A percentile compares a stretch with the other conserved stretches of the same genome.
Conservation (phyloP, 2,888 invertebrate species). For the Amaurobius ferox region DNA sequence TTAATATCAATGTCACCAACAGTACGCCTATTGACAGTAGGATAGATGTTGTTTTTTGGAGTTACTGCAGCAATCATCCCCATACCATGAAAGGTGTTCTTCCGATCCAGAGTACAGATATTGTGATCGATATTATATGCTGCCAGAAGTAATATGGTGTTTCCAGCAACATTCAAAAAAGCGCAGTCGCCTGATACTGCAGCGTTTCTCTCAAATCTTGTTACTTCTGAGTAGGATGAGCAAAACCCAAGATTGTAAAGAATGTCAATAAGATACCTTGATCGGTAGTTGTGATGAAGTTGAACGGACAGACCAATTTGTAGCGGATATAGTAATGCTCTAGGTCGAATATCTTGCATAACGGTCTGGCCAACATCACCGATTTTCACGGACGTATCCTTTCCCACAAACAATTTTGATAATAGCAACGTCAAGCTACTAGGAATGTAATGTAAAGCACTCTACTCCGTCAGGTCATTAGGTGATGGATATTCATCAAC, state of each 20-base stretch:
- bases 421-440: neutral
- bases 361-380: slow-evolving; percentile 13
- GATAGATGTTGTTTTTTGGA: neutral
- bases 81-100: slow-evolving; percentile 74
- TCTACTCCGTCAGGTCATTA: neutral
- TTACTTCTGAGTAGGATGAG: slow-evolving; percentile 70
- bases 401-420: neutral
- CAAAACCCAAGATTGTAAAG: slow-evolving; percentile 73
- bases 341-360: slow-evolving; percentile 3
- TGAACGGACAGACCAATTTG: slow-evolving; percentile 15
- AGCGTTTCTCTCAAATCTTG: slow-evolving; percentile 67
- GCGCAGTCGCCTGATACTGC: slow-evolving; percentile 52
- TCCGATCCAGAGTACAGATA: slow-evolving; percentile 73
- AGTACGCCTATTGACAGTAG: neutral
- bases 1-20: neutral
- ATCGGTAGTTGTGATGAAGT: slow-evolving; percentile 73
- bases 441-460: slow-evolving; percentile 6
- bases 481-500: slow-evolving; percentile 9
- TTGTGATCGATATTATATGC: slow-evolving; percentile 75
- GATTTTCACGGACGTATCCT: slow-evolving; percentile 4
- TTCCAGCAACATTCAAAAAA: slow-evolving; percentile 32
- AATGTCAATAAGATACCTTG: slow-evolving; percentile 73
- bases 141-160: slow-evolving; percentile 73
- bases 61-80: slow-evolving; percentile 74
- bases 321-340: neutral